Conservation (phyloP, 1,140 invertebrate genomes). For the Pogonognathellus flavescens region DNA sequence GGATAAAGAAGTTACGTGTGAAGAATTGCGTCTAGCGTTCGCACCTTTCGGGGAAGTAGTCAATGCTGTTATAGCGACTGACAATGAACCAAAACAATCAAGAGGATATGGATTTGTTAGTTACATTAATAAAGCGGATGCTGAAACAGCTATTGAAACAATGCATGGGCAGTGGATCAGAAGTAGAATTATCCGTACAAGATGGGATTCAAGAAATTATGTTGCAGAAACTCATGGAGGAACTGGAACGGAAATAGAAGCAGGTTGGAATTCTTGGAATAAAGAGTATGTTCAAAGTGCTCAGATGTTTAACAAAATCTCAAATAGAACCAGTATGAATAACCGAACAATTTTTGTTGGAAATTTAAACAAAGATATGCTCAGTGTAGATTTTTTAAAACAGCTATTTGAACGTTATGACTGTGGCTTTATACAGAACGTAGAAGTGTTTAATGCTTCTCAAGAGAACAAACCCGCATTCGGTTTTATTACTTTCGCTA, state of each 20-base stretch:
- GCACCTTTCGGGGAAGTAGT: conserved; percentile 10
- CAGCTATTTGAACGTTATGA: neutral
- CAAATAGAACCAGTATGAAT: neutral
- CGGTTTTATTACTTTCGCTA: neutral
- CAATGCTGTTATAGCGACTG: neutral
- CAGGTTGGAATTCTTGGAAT: neutral
- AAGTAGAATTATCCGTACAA: neutral
- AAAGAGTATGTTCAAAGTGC: neutral
- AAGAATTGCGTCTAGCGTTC: neutral
- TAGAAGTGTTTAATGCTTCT: neutral
- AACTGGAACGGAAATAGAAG: too few species aligned
- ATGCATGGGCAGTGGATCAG: conserved; percentile 21
- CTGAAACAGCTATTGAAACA: conserved; percentile 6
- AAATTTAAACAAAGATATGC: neutral
- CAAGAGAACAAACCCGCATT: neutral
- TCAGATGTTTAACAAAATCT: neutral
- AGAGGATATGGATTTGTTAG: neutral
- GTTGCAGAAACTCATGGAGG: too few species aligned
- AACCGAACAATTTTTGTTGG: neutral
- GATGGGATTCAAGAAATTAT: neutral
- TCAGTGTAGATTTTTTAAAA: neutral
- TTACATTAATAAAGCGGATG: neutral
- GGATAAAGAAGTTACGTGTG: neutral
- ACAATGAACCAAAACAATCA: neutral
- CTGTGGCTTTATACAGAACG: neutral